Evolutionary conservation across 1,140 invertebrate species (phyloP).

Genomic region (Drosophila kohkoa): DNA sequence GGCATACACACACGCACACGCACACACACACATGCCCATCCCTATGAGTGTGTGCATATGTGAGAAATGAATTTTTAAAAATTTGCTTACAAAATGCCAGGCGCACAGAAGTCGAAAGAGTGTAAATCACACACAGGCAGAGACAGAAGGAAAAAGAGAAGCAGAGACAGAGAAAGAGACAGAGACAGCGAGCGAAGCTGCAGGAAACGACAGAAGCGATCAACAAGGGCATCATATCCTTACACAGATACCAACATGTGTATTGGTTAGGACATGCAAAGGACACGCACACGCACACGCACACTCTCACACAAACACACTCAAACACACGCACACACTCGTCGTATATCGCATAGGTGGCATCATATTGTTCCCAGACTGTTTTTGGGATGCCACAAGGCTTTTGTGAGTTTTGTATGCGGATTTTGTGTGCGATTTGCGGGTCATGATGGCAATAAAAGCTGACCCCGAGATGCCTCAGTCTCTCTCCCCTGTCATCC

Average conservation of each 20-base stretch:
- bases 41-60: slow-evolving; percentile 25
- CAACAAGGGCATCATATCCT: slow-evolving; percentile 36
- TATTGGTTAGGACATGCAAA: slow-evolving; percentile 17
- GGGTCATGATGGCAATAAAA: slow-evolving; percentile 58
- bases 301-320: slow-evolving; percentile 7
- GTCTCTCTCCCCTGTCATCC: background rate
- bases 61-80: slow-evolving; percentile 36
- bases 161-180: too few relatives aligned
- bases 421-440: slow-evolving; percentile 57
- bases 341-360: background rate
- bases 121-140: background rate
- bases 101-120: slow-evolving; percentile 36
- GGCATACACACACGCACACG: slow-evolving; percentile 5
- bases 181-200: too few relatives aligned
- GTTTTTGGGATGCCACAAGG: slow-evolving; percentile 38
- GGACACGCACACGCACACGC: slow-evolving; percentile 1
- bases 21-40: background rate
- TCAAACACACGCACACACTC: slow-evolving; percentile 15
- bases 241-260: slow-evolving; percentile 18
- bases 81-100: slow-evolving; percentile 58
- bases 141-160: background rate
- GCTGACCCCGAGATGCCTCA: slow-evolving; percentile 15
- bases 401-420: slow-evolving; percentile 51
- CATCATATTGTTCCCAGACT: slow-evolving; percentile 29
- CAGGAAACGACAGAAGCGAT: slow-evolving; percentile 11